Percentiles rank a stretch among this genome's conserved stretches.
Evolutionary conservation across 2,888 invertebrate species (phyloP).

Genomic region (Nasonia oneida): DNA sequence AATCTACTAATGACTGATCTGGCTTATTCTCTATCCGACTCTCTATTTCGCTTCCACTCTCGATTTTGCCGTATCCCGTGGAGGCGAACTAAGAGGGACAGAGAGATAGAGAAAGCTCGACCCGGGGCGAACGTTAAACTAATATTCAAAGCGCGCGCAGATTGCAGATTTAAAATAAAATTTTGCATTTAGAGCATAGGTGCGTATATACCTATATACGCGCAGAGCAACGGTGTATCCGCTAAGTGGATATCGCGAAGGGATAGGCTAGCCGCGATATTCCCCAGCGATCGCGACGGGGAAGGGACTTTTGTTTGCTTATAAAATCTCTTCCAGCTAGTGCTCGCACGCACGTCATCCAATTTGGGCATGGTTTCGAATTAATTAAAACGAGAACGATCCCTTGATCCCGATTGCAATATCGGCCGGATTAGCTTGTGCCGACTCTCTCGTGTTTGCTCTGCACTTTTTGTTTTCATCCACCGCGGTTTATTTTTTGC

Average conservation of each 20-base stretch:
- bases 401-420: constrained; percentile 21
- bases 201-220: neutral
- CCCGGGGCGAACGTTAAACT: constrained; percentile 45
- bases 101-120: neutral
- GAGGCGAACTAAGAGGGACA: constrained; percentile 12
- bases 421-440: constrained; percentile 37
- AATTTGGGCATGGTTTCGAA: constrained; percentile 66
- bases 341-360: constrained; percentile 68
- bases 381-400: constrained; percentile 58
- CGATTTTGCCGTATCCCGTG: neutral
- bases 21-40: neutral
- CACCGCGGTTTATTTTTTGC: neutral
- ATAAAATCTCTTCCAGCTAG: constrained; percentile 71
- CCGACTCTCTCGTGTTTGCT: constrained; percentile 2
- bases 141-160: constrained; percentile 42
- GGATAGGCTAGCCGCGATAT: constrained; percentile 32
- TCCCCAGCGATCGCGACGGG: constrained; percentile 54
- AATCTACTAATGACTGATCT: constrained; percentile 73
- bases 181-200: constrained; percentile 64
- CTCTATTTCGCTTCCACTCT: neutral
- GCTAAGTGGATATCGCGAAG: constrained; percentile 66
- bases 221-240: constrained; percentile 64
- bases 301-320: constrained; percentile 68
- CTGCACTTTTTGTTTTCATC: neutral
- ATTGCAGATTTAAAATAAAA: constrained; percentile 61